Conservation (phyloP, 2,113 vertebrate genomes). For the Hepsetus odoe region DNA sequence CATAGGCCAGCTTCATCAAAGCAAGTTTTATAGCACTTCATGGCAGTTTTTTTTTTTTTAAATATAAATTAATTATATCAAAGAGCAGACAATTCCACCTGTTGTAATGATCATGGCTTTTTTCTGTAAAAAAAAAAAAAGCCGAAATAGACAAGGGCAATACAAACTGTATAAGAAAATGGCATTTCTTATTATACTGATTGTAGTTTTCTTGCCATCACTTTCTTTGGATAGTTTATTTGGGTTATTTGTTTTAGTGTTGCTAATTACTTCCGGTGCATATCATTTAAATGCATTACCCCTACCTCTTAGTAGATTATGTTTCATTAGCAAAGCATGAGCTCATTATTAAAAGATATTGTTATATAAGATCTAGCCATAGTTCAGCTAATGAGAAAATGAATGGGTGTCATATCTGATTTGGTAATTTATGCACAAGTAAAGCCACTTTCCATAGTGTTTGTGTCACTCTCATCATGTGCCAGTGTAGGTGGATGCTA, state of each 20-base stretch:
- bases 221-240: neutral
- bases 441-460: constrained; percentile 7
- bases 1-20: too few relatives aligned
- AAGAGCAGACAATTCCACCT: neutral
- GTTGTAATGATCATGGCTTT: neutral
- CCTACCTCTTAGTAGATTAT: neutral
- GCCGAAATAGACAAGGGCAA: neutral
- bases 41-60: neutral
- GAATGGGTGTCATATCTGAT: constrained; percentile 10
- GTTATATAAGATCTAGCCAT: neutral
- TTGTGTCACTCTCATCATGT: constrained; percentile 1
- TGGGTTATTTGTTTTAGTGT: neutral
- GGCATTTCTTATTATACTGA: neutral
- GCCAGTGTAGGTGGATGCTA: constrained; percentile 5
- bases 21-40: too few relatives aligned
- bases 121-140: neutral
- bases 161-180: neutral
- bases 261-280: neutral
- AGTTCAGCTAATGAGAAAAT: constrained; percentile 4
- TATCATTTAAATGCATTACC: neutral
- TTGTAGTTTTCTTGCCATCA: neutral
- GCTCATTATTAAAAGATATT: neutral
- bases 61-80: neutral
- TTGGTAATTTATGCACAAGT: neutral
- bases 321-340: neutral